These are phyloP conservation scores for Nasonovia ribisnigri DNA, from an alignment of 2,888 invertebrate genomes.

Conservation along the genomic window DNA sequence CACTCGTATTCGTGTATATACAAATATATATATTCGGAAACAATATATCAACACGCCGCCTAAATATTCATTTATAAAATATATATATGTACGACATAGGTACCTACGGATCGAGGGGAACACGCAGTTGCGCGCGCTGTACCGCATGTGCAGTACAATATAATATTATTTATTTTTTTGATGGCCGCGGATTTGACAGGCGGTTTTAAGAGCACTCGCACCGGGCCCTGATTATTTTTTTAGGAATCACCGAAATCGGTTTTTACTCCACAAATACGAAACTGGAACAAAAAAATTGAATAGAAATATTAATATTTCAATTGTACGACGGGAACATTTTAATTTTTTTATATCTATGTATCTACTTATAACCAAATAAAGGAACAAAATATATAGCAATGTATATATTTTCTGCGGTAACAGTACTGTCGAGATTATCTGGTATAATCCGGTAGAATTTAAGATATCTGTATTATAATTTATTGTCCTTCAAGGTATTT, in stretches of 20 bases:
- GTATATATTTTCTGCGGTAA: no score
- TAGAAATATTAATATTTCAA: not conserved
- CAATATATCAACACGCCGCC: conserved; percentile 37
- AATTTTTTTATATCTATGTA: not conserved
- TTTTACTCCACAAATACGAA: not conserved
- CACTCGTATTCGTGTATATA: not conserved
- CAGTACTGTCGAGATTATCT: no score
- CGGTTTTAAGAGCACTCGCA: not conserved
- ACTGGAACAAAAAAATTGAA: not conserved
- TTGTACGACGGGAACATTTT: not conserved
- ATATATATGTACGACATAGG: not conserved
- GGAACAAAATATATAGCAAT: not conserved
- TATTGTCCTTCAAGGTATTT: no score
- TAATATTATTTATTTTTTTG: not conserved
- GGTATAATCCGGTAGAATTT: no score
- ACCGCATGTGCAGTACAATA: not conserved
- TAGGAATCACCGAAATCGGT: not conserved
- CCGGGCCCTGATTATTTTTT: not conserved
- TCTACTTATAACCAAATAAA: not conserved
- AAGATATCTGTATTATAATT: no score
- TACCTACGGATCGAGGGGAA: not conserved
- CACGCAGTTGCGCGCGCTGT: not conserved
- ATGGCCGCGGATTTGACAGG: not conserved
- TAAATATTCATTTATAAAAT: not conserved
- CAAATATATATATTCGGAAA: conserved; percentile 16